These are phyloP conservation scores for Dryococelus australis DNA, from an alignment of 2,888 invertebrate genomes.

Conservation along the genomic window DNA sequence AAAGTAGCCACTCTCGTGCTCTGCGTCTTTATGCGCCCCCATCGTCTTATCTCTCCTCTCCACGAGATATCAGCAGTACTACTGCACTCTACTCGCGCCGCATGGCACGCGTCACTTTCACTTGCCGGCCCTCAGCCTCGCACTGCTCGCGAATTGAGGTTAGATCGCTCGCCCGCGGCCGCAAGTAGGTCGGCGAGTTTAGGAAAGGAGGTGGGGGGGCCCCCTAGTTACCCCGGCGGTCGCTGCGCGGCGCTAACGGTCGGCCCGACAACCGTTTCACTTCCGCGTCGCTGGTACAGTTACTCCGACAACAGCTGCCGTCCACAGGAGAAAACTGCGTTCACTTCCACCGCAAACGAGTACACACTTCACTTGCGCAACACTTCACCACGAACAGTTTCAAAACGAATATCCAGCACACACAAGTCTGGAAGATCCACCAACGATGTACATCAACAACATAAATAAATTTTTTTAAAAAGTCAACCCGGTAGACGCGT, in stretches of 20 bases:
- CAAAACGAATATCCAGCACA: not conserved
- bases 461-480: not conserved
- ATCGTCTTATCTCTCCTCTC: conserved; percentile 53
- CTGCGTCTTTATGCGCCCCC: conserved; percentile 70
- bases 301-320: not conserved
- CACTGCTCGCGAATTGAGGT: conserved; percentile 25
- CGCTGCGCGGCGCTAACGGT: conserved; percentile 2
- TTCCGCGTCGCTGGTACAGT: conserved; percentile 38
- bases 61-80: not conserved
- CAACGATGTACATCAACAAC: not conserved
- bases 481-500: not conserved
- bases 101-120: not conserved
- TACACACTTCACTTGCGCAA: not conserved
- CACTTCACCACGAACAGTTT: not conserved
- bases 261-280: conserved; percentile 34
- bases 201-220: not conserved
- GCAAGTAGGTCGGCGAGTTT: conserved; percentile 32
- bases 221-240: not conserved
- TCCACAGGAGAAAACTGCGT: conserved; percentile 13
- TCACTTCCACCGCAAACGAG: not conserved
- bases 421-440: not conserved
- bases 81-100: not conserved
- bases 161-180: conserved; percentile 22
- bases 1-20: conserved; percentile 86
- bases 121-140: not conserved